Base-by-base conservation (phyloP, 92 coral and sea anemone genomes). In the Zoanthus sociatus region DNA sequence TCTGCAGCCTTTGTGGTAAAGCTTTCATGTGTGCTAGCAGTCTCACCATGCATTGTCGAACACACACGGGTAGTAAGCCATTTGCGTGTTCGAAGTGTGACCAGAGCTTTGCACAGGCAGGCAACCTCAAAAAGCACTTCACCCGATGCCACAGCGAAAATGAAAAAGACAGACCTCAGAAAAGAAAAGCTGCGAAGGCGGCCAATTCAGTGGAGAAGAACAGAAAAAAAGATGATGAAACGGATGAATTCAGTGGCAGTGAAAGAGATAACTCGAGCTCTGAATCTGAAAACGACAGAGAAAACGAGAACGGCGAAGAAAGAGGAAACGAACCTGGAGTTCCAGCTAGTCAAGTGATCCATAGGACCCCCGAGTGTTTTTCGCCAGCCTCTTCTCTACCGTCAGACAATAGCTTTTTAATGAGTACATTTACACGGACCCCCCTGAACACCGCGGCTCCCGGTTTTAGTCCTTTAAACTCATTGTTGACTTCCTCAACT, bases 21-120 rank as follows among this genome's bases (percentile, higher is more conserved):
- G 96, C 98, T 31, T 95, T 95, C 79, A 68, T 92, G n/a, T 95
- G 98, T 56, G 94, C 98, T 3, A 95, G 98, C 83, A 95, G 98
- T 73, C 92, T 95, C 18, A 90, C 94, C 67, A 95, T 95, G 98
- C 98, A 95, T 73, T 95, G 98, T 67, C 87, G 98, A 9, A 93
- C 96, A 0, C 98, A 95, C 74, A 78, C 92, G 0, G 98, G 98
- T 4, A 84, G 71, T 60, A 95, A 95, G 58, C 98, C 98, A 3
- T 95, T 70, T 78, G 42, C 87, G 12, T 95, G 98, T 82, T 90
- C 89, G 10, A 71, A 86, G 26, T 95, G 98, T 45, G 87, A 90
- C 17, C 91, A 87, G 32, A 87, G 91, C 37, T 95, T 95, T 51
- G 93, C 96, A 58, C 98, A 95, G 74, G 92, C 91, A 0, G 98